These are phyloP conservation scores for Aspidapion aeneum DNA, from an alignment of 2,888 invertebrate species.

Conservation along the genomic window DNA sequence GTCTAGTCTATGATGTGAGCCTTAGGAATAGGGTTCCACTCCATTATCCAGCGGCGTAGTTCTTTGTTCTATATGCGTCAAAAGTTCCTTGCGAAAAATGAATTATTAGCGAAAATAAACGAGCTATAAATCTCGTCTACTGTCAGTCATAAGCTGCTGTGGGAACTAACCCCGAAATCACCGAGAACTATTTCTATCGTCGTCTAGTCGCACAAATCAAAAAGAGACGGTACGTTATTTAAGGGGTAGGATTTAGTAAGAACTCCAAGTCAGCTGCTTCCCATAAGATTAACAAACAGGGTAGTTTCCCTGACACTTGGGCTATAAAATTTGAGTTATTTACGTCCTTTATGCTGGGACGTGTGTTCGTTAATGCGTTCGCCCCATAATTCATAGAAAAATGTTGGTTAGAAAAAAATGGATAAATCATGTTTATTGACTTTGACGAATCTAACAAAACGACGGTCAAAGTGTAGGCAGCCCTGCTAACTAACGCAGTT, in stretches of 20 bases:
- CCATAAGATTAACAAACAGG: background rate
- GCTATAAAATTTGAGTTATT: background rate
- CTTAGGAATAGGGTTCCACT: background rate
- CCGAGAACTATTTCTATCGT: background rate
- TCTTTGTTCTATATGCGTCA: slow-evolving; percentile 48
- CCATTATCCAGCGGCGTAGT: background rate
- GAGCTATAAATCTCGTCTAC: slow-evolving; percentile 49
- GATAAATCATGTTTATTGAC: background rate
- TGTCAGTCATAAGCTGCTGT: slow-evolving; percentile 43
- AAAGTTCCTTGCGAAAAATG: slow-evolving; percentile 46
- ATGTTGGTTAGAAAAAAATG: background rate
- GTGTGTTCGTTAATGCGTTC: background rate
- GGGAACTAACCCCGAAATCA: background rate
- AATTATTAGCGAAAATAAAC: slow-evolving; percentile 49
- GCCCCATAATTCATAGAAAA: background rate
- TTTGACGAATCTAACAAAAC: background rate
- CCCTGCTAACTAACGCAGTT: too few species aligned
- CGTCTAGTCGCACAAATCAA: background rate
- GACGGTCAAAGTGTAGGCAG: too few species aligned
- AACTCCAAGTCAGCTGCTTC: background rate
- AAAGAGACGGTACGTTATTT: background rate
- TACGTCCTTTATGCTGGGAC: background rate
- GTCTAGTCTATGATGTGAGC: too few species aligned
- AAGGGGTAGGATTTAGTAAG: background rate
- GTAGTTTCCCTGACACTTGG: background rate